Evolutionary conservation across 2,797 vertebrate species (phyloP), one percentile per base, ranked within the genome.

Genomic region (Sebastes steindachneri): DNA sequence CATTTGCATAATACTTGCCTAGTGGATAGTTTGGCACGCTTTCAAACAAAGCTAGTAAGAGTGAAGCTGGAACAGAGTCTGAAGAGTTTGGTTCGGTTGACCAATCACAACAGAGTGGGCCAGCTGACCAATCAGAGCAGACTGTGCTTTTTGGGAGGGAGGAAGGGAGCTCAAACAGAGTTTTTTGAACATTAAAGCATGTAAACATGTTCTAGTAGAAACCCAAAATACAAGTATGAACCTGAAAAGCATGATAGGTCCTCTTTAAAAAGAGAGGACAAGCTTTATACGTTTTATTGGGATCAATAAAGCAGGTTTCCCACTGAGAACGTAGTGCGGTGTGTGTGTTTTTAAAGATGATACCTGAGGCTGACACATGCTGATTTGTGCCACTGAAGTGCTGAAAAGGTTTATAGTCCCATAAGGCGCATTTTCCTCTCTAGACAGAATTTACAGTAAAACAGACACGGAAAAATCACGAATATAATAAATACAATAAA

Each of bases 251-350:
- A 48, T 48, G 17, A 48, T 48, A 3, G 17, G 45, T 48, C 17
- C 41, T 45, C 41, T 45, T 45, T 45, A 68, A 51, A 51, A 14
- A 41, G 14, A 23, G 63, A 88, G 83, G 83, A 74, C 91, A 17
- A 45, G 41, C 15, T 45, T 45, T 17, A 17, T 1, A 45, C 17
- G 41, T 85, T 94, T 95, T 89, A 94, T 78, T 86, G 70, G 71
- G 59, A 79, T 87, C 85, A 74, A 78, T 93, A 92, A 92, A 92
- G 78, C 53, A 14, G 64, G 85, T 77, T 89, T 92, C 87, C 88
- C 60, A 7, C 80, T 58, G 86, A 73, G 77, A n/a, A 60, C 1
- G 8, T 45, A 58, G 41, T 45, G 41, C 41, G 0, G 41, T 26
- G 71, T 58, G 55, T 66, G 10, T 71, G 77, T 79, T 53, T 75